Evolutionary conservation across 2,113 vertebrate genomes (phyloP), one percentile per base, ranked within the genome.

Genomic region (Cisticola juncidis): DNA sequence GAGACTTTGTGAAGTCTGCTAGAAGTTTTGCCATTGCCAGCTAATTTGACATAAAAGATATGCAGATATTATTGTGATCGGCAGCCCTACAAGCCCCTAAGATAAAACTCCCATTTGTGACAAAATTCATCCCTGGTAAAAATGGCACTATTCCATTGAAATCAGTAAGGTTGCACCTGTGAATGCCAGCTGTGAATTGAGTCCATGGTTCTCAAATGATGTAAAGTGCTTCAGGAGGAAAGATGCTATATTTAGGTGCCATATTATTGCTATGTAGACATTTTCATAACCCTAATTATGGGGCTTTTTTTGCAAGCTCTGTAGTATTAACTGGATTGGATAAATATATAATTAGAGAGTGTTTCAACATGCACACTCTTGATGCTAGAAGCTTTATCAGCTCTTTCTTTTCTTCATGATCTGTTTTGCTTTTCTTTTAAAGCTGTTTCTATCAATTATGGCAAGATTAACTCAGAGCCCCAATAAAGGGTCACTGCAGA

Each of bases 261-360:
- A 78, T 94, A 94, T 93, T 97, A 97, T 95, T 96, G 97, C 94
- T 96, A 96, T 94, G 91, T 95, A 97, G 97, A 96, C 97, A 97
- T 97, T 97, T 97, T 96, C 95, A 96, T 96, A 97, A 97, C 93
- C 95, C 92, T 97, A 97, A 97, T 97, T 97, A 97, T 92, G 92
- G 72, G 92, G 92, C 80, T 95, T 95, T 96, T 96, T 96, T 96
- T 93, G 92, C 95, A 97, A 97, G 95, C 94, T 96, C 95, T 96
- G 93, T 97, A 97, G 95, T 97, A 97, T 97, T 96, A 97, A 96
- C 93, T 94, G 96, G 92, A 95, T 97, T 97, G 95, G 92, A 97
- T 97, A 97, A 96, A 97, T 97, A 96, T 95, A 96, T 97, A 97
- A 97, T 97, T 97, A 97, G 95, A 96, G 95, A 96, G 93, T 97